These are phyloP conservation scores for Callimorpha dominula DNA, from an alignment of 2,888 invertebrate species.

Conservation along the genomic window DNA sequence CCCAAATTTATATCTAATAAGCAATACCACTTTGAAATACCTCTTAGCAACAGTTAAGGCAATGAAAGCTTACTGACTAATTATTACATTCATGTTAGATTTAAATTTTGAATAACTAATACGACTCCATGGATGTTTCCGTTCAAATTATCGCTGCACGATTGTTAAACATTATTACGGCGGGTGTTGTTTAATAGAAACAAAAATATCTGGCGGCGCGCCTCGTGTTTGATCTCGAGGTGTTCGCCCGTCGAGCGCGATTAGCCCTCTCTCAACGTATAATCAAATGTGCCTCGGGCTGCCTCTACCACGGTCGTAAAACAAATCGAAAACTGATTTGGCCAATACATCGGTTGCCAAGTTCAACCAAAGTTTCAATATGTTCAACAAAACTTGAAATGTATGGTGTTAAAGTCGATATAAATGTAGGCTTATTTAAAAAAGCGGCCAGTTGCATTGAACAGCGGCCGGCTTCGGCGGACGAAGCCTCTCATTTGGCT, in stretches of 20 bases:
- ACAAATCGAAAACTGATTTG: conserved; percentile 33
- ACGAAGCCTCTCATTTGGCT: conserved; percentile 86
- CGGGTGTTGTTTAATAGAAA: conserved; percentile 88
- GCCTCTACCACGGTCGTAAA: conserved; percentile 58
- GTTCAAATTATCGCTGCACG: conserved; percentile 86
- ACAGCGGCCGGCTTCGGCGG: conserved; percentile 78
- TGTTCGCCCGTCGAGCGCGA: conserved; percentile 87
- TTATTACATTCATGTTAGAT: background rate
- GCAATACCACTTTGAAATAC: background rate
- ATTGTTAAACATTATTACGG: conserved; percentile 88
- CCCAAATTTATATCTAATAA: background rate
- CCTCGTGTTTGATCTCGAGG: conserved; percentile 87
- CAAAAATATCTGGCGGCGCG: conserved; percentile 87
- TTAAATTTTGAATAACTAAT: background rate
- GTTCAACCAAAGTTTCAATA: conserved; percentile 8
- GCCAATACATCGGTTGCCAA: conserved; percentile 58
- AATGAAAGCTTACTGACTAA: no score
- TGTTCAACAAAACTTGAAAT: conserved; percentile 35
- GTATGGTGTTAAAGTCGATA: conserved; percentile 32
- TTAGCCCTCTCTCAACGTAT: conserved; percentile 86
- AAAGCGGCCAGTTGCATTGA: conserved; percentile 72
- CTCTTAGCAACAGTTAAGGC: background rate
- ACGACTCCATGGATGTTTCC: conserved; percentile 62
- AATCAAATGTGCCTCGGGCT: conserved; percentile 85
- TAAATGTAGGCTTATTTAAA: conserved; percentile 52